A percentile compares a stretch with the other conserved stretches of the same genome.
Conservation (phyloP, 2,888 invertebrate species). For the Ophion ellenae region DNA sequence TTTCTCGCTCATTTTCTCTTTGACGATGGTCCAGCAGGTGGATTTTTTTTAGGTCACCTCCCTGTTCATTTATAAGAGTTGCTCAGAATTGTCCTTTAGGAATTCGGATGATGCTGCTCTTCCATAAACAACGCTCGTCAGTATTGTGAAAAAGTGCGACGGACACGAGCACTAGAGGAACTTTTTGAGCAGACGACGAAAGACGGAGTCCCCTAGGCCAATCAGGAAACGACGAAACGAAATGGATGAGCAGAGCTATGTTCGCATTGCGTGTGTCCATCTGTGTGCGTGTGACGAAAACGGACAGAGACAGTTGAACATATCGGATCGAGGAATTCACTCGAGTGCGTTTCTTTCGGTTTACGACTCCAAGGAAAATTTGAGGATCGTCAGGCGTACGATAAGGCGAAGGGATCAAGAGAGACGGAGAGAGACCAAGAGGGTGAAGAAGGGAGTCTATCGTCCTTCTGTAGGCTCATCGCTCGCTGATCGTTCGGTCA, state of each 20-base stretch:
- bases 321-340: constrained; percentile 33
- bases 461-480: constrained; percentile 54
- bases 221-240: constrained; percentile 11
- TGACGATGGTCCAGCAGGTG: constrained; percentile 2
- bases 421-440: not conserved
- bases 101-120: constrained; percentile 29
- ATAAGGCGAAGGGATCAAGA: constrained; percentile 22
- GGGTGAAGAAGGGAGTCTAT: not conserved
- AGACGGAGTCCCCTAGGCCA: not conserved
- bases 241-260: constrained; percentile 24
- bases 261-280: not conserved
- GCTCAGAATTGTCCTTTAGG: constrained; percentile 71
- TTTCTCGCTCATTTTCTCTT: constrained; percentile 24
- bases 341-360: constrained; percentile 37
- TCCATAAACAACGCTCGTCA: not conserved
- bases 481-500: constrained; percentile 63
- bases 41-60: constrained; percentile 14
- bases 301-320: constrained; percentile 3
- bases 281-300: not conserved
- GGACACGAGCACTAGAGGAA: not conserved
- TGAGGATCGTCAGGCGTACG: constrained; percentile 47
- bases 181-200: not conserved
- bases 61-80: constrained; percentile 66
- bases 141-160: not conserved
- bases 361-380: constrained; percentile 48